Evolutionary conservation across 2,113 vertebrate genomes (phyloP), one percentile per base, ranked within the genome.

Genomic region (Xenopus borealis): DNA sequence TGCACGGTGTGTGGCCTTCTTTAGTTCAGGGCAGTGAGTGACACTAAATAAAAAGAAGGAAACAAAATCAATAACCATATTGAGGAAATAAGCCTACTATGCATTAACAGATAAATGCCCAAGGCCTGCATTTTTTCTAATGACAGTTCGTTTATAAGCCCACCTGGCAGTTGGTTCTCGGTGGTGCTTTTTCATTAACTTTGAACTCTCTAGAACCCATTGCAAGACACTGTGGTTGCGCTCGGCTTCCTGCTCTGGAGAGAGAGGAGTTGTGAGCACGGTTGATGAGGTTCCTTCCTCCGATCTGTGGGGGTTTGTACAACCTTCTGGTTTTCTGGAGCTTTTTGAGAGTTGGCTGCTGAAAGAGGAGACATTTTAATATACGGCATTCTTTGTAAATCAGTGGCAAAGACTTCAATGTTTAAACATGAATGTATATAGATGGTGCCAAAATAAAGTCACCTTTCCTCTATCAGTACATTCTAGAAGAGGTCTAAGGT

Each of bases 161-260:
- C n/a, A 77, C 74, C 50, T 64, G 16, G 59, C 44, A 50, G 14
- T 55, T 13, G 11, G 17, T 57, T 77, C 74, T 14, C 74, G 74
- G 33, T 77, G n/a, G 53, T 77, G 74, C n/a, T 77, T 77, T 27
- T 77, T 77, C 74, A 77, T 77, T 66, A 77, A 10, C 50, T 77
- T 77, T 12, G 74, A 67, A 18, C 74, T 77, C 0, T 77, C 74
- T 8, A 77, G n/a, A 27, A 77, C 74, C 74, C 74, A 77, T n/a
- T 77, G 74, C 19, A 77, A 57, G 30, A 77, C 74, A 77, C 74
- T 77, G 11, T 77, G 67, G 59, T 58, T 77, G 16, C 74, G 66
- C 62, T 77, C 74, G 14, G 64, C 57, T 64, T 77, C 74, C 45
- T 77, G 74, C 33, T 77, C 74, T 45, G 59, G 3, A 11, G 74